Evolutionary conservation across 2,797 vertebrate species (phyloP).

Genomic region (Antrozous pallidus): DNA sequence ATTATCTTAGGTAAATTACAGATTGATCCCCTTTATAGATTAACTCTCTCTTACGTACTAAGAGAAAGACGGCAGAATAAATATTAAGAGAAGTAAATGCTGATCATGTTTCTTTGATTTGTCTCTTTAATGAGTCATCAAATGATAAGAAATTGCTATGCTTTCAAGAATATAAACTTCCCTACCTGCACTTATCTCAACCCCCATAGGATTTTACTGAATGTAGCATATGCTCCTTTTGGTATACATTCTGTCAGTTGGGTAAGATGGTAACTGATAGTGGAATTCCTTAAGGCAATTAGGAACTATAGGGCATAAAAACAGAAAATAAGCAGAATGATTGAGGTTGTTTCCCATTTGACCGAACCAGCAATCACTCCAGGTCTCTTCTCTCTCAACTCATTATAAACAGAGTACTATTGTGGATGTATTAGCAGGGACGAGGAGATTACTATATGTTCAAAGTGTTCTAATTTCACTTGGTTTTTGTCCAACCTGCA

Average conservation of each 20-base stretch:
- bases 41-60: background rate
- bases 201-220: constrained; percentile 56
- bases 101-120: background rate
- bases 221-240: background rate
- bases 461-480: constrained; percentile 69
- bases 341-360: constrained; percentile 69
- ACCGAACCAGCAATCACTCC: constrained; percentile 34
- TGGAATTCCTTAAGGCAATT: background rate
- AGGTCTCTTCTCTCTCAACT: constrained; percentile 75
- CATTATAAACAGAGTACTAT: constrained; percentile 56
- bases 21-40: background rate
- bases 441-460: constrained; percentile 68
- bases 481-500: constrained; percentile 38
- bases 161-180: constrained; percentile 12
- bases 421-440: constrained; percentile 56
- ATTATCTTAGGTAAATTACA: background rate
- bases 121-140: background rate
- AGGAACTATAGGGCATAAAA: background rate
- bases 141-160: background rate
- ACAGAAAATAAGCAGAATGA: constrained; percentile 22
- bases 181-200: constrained; percentile 36
- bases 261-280: background rate
- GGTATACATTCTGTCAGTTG: background rate
- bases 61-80: background rate
- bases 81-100: background rate